Evolutionary conservation across 2,113 vertebrate genomes (phyloP), one percentile per base, ranked within the genome.

Genomic region (Struthio camelus): DNA sequence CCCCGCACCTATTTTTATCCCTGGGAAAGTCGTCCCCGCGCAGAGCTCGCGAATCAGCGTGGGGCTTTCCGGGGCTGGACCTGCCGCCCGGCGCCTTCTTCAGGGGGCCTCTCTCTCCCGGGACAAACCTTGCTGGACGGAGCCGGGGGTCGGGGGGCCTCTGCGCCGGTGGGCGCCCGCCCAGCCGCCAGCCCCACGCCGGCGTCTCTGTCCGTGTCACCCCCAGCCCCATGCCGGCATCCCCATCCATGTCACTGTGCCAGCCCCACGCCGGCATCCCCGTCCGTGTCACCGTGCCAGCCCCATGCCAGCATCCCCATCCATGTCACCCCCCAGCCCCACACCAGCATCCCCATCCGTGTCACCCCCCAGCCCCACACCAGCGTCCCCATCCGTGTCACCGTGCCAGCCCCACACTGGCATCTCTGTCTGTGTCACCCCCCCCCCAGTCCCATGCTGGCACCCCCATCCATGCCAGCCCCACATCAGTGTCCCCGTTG

Each of bases 1-100:
- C 34, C 76, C 23, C 42, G 3, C 13, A 54, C 44, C 92, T 97
- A 97, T 97, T 97, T 97, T 97, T 97, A 96, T 96, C 97, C 95
- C 94, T 97, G 97, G 95, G 97, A 96, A 97, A 97, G 95, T 92
- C 24, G 3, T 42, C 30, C 79, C 71, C 61, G 1, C 80, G n/a
- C n/a, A n/a, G n/a, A n/a, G n/a, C n/a, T n/a, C n/a, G n/a, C n/a
- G n/a, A n/a, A n/a, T n/a, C n/a, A n/a, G n/a, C n/a, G n/a, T n/a
- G n/a, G n/a, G n/a, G n/a, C n/a, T n/a, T n/a, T n/a, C n/a, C n/a
- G n/a, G n/a, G n/a, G n/a, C 66, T 13, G 84, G 85, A 89, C 89
- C 87, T 85, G 86, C 34, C n/a, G n/a, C n/a, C n/a, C n/a, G n/a
- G n/a, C n/a, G n/a, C n/a, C n/a, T n/a, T n/a, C n/a, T n/a, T n/a